Conservation (phyloP, 2,888 invertebrate species). For the Hemistola chrysoprasaria region DNA sequence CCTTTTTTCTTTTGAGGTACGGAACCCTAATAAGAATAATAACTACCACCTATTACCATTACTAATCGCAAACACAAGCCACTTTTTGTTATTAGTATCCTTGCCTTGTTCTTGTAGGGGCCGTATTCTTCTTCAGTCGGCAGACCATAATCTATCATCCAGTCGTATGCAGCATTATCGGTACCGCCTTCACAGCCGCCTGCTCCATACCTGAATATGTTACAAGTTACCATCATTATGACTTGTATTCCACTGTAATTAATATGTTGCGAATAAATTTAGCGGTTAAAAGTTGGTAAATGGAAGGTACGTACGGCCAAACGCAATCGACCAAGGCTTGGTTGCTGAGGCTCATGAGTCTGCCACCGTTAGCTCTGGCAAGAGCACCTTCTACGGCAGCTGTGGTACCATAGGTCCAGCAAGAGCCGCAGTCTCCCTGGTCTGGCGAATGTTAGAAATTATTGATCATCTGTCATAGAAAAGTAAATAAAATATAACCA, state of each 20-base stretch:
- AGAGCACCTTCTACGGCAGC: conserved; percentile 61
- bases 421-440: conserved; percentile 57
- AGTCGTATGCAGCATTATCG: conserved; percentile 93
- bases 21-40: no score
- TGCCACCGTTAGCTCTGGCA: conserved; percentile 55
- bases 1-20: no score
- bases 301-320: conserved; percentile 55
- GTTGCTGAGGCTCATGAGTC: conserved; percentile 53
- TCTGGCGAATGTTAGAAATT: conserved; percentile 40
- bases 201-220: conserved; percentile 84
- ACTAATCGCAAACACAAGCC: no score
- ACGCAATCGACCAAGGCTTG: conserved; percentile 67
- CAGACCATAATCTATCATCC: conserved; percentile 90
- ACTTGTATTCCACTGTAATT: no score
- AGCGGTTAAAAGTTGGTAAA: no score
- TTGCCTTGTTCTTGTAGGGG: conserved; percentile 88
- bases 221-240: no score
- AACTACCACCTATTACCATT: no score
- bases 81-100: background rate
- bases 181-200: conserved; percentile 95
- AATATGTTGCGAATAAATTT: no score
- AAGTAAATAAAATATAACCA: background rate
- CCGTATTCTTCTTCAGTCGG: conserved; percentile 95
- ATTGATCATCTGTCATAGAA: no score
- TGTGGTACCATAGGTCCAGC: conserved; percentile 62